Conservation (phyloP, 2,888 invertebrate species). For the Cantharis rustica region DNA sequence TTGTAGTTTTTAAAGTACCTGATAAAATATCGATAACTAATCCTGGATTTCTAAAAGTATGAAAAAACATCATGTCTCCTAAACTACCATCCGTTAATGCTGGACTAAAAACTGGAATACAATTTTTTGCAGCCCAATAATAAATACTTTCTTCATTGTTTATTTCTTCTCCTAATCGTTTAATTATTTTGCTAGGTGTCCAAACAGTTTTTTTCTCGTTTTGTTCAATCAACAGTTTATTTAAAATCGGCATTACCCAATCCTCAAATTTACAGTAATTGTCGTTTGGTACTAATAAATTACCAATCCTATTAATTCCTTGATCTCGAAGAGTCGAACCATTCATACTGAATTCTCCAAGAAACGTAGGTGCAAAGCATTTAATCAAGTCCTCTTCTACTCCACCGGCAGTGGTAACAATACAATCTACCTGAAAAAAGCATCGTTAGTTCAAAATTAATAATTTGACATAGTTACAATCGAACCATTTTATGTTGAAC, state of each 20-base stretch:
- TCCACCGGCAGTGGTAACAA: conserved; percentile 97
- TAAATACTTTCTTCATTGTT: conserved; percentile 90
- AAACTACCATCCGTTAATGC: conserved; percentile 97
- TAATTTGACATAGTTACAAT: background rate
- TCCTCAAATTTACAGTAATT: conserved; percentile 98
- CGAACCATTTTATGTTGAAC: conserved; percentile 79
- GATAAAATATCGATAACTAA: conserved; percentile 91
- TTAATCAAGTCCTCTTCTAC: conserved; percentile 99
- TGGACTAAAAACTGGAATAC: conserved; percentile 97
- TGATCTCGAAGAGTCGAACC: conserved; percentile 80
- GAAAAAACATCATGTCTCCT: conserved; percentile 99
- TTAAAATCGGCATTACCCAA: conserved; percentile 93
- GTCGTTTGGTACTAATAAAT: conserved; percentile 95
- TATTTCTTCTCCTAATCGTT: conserved; percentile 87
- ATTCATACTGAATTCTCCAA: conserved; percentile 87
- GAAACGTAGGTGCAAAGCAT: conserved; percentile 91
- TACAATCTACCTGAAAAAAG: conserved; percentile 79
- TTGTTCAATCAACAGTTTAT: conserved; percentile 90
- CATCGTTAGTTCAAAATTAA: background rate
- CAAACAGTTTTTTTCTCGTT: conserved; percentile 73
- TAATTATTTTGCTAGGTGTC: conserved; percentile 90
- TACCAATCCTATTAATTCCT: conserved; percentile 86
- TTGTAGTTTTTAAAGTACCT: conserved; percentile 55
- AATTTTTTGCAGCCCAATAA: conserved; percentile 95
- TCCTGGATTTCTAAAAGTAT: conserved; percentile 92